phyloP scores from a whole-genome alignment of 1,140 invertebrate species.

The Rhyacophila brunnea region DNA sequence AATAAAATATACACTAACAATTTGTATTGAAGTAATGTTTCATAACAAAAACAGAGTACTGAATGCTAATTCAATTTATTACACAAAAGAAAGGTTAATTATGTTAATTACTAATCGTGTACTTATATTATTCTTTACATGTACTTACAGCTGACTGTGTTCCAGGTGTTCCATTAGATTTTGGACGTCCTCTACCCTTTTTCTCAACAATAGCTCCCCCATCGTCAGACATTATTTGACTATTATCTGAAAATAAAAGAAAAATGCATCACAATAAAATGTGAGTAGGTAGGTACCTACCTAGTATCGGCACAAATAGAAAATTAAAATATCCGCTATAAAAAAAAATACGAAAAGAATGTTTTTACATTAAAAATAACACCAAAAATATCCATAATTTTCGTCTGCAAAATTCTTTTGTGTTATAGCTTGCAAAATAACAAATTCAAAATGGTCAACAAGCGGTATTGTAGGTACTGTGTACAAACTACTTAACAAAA shows the following conservation, averaged over 20 bases:
- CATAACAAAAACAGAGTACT: too few species aligned
- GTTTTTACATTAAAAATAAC: background rate
- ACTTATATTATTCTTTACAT: too few species aligned
- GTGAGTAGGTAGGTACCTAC: too few species aligned
- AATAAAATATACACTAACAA: too few species aligned
- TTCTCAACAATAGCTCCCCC: conserved; percentile 53
- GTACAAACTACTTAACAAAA: too few species aligned
- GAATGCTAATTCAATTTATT: too few species aligned
- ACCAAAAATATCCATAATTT: background rate
- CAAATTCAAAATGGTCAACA: conserved; percentile 25
- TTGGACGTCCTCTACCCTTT: conserved; percentile 53
- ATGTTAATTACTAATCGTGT: too few species aligned
- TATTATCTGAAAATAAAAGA: conserved; percentile 1
- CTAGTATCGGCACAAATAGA: too few species aligned
- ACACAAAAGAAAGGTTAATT: too few species aligned
- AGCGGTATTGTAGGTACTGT: conserved; percentile 27
- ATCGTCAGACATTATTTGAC: conserved; percentile 50
- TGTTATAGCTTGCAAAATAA: too few species aligned
- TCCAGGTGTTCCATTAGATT: conserved; percentile 53
- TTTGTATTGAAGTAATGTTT: too few species aligned
- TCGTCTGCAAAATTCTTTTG: too few species aligned
- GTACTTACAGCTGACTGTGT: conserved; percentile 41
- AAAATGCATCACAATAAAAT: background rate
- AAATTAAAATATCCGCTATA: background rate
- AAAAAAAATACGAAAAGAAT: conserved; percentile 1